These are phyloP conservation scores for Phrynocephalus guinanensis DNA, from an alignment of 2,797 vertebrate genomes.

Conservation along the genomic window DNA sequence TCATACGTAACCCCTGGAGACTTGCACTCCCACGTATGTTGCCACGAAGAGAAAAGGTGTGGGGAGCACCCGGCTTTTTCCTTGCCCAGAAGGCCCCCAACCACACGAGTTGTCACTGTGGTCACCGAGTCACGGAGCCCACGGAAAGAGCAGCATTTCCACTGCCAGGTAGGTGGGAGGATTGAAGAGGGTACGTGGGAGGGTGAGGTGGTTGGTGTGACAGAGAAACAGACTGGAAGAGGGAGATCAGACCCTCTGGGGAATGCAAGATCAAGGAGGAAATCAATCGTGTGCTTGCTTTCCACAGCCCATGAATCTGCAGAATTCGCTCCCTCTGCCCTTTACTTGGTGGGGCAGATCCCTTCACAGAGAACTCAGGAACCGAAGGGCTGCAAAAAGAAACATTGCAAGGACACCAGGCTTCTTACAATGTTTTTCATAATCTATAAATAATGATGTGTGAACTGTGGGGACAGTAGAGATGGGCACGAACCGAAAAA, in stretches of 20 bases:
- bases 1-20: not conserved
- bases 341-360: not conserved
- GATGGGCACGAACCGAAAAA: too few relatives aligned
- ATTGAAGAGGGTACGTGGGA: not conserved
- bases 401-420: not conserved
- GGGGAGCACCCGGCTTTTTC: not conserved
- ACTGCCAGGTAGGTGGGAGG: not conserved
- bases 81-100: not conserved
- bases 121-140: not conserved
- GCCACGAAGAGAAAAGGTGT: not conserved
- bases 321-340: not conserved
- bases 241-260: not conserved
- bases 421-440: not conserved
- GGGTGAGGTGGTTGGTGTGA: too few relatives aligned
- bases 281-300: not conserved
- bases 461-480: too few relatives aligned
- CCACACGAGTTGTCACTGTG: not conserved
- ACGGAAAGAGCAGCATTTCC: not conserved
- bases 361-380: not conserved
- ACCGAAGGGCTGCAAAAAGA: not conserved
- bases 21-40: not conserved
- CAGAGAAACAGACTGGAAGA: too few relatives aligned
- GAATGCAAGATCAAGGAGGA: too few relatives aligned
- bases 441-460: not conserved
- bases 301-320: not conserved